These are phyloP conservation scores for Resseliella maxima DNA, from an alignment of 2,888 invertebrate genomes.

Conservation along the genomic window DNA sequence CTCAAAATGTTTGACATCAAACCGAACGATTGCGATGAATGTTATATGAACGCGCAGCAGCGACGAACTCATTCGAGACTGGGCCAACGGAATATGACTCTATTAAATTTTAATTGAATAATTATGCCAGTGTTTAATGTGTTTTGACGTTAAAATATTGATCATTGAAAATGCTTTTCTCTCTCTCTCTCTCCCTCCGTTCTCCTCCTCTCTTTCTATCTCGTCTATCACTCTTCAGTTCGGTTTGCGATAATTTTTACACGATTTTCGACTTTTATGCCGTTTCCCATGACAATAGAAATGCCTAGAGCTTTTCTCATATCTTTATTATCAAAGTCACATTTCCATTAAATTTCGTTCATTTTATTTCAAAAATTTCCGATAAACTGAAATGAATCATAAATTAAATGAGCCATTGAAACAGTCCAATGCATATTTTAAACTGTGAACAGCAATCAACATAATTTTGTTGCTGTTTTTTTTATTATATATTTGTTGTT, in stretches of 20 bases:
- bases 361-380: neutral
- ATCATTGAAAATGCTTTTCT: constrained; percentile 16
- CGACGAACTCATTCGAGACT: neutral
- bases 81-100: constrained; percentile 23
- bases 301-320: neutral
- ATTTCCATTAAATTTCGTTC: constrained; percentile 7
- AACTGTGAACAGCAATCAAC: neutral
- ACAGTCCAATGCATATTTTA: neutral
- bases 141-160: constrained; percentile 47
- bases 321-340: neutral
- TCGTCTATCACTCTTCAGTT: too few relatives aligned
- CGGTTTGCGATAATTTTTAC: neutral
- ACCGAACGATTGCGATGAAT: neutral
- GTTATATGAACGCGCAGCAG: neutral
- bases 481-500: neutral
- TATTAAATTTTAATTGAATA: constrained; percentile 39
- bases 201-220: neutral
- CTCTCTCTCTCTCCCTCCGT: too few relatives aligned
- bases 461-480: neutral
- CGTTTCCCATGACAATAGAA: neutral
- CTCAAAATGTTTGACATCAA: neutral
- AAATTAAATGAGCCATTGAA: neutral
- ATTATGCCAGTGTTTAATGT: constrained; percentile 9
- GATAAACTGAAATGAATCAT: neutral
- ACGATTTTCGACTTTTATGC: neutral